Conservation (phyloP, 2,888 invertebrate genomes). For the Hypolimnas misippus region DNA sequence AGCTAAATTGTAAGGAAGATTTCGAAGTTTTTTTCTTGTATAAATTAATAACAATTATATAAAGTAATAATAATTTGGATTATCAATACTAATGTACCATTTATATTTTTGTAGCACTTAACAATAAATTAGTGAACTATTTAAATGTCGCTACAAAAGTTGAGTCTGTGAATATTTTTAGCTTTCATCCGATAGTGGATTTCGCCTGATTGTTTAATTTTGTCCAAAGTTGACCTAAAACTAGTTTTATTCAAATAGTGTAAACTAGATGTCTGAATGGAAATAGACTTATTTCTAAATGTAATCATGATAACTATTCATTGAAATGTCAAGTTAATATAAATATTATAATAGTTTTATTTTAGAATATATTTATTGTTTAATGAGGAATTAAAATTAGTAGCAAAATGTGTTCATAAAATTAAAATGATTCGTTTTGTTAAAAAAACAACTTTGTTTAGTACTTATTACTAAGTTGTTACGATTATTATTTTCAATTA, state of each 20-base stretch:
- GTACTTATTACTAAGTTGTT: too few species aligned
- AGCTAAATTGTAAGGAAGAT: too few species aligned
- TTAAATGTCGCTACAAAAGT: not conserved
- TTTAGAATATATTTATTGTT: too few species aligned
- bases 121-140: not conserved
- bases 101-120: not conserved
- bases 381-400: too few species aligned
- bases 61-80: too few species aligned
- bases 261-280: not conserved
- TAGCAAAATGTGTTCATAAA: too few species aligned
- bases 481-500: too few species aligned
- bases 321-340: too few species aligned
- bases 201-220: constrained; percentile 18
- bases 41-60: not conserved
- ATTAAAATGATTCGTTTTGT: too few species aligned
- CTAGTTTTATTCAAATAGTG: not conserved
- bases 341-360: too few species aligned
- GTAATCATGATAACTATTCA: too few species aligned
- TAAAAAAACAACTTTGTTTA: too few species aligned
- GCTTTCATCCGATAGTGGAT: constrained; percentile 4
- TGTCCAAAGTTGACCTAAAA: constrained; percentile 13
- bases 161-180: not conserved
- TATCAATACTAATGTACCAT: not conserved
- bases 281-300: not conserved
- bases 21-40: not conserved